Conservation (phyloP, 2,113 vertebrate species). For the Oryzias celebensis region DNA sequence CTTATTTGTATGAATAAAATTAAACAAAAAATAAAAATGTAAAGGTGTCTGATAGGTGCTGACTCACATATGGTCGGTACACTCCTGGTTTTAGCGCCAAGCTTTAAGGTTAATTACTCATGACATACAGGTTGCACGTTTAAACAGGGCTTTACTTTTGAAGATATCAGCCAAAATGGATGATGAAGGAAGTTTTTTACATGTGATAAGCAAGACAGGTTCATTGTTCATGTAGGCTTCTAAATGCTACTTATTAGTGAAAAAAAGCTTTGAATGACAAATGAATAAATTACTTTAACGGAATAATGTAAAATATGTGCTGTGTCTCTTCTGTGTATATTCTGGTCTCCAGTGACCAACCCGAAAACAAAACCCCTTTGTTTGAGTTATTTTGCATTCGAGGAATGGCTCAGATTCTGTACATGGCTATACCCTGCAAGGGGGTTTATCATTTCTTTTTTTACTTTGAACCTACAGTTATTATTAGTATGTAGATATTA, state of each 20-base stretch:
- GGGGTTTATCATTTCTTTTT: too few relatives aligned
- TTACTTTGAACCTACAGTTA: too few relatives aligned
- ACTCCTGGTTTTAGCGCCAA: slow-evolving; percentile 11
- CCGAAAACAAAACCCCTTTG: too few relatives aligned
- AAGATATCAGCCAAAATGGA: slow-evolving; percentile 12
- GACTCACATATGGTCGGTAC: background rate
- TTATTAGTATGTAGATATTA: too few relatives aligned
- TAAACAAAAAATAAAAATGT: slow-evolving; percentile 13
- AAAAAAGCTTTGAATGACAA: background rate
- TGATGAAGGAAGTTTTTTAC: background rate
- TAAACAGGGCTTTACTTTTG: slow-evolving; percentile 5
- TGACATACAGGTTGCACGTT: slow-evolving; percentile 36
- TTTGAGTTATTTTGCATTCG: too few relatives aligned
- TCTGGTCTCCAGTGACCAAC: too few relatives aligned
- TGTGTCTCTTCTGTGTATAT: too few relatives aligned
- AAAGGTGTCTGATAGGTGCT: background rate
- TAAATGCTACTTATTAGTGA: slow-evolving; percentile 1
- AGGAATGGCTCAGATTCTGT: too few relatives aligned
- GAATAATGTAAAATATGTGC: too few relatives aligned
- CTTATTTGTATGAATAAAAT: slow-evolving; percentile 10
- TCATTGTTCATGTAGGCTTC: background rate
- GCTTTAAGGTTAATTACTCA: slow-evolving; percentile 27
- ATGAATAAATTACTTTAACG: too few relatives aligned
- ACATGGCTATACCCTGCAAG: too few relatives aligned
- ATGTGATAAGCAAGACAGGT: background rate